Conservation (phyloP, 2,113 vertebrate genomes). For the Oenanthe melanoleuca region DNA sequence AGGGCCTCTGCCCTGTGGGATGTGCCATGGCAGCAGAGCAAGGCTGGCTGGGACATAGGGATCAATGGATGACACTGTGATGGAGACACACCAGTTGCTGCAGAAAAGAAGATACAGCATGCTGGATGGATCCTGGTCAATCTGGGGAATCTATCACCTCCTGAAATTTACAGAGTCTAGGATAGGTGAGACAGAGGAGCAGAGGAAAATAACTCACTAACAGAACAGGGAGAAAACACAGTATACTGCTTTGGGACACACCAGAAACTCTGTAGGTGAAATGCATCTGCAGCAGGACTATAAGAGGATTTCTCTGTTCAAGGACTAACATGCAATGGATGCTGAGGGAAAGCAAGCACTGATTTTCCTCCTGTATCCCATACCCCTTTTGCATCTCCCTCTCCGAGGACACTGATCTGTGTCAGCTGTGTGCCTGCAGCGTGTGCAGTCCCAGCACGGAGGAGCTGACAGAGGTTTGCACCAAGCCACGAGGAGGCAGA, state of each 20-base stretch:
- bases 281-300: neutral
- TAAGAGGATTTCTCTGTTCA: neutral
- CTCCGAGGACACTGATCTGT: neutral
- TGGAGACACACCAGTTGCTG: neutral
- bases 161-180: neutral
- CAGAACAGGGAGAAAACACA: neutral
- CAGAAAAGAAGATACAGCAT: neutral
- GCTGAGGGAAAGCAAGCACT: neutral
- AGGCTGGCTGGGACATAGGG: neutral
- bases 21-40: neutral
- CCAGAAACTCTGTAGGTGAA: neutral
- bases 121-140: neutral
- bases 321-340: neutral
- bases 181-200: neutral
- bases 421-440: neutral
- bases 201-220: neutral
- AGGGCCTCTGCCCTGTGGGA: neutral
- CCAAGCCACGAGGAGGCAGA: neutral
- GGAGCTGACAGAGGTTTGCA: neutral
- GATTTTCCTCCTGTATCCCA: neutral
- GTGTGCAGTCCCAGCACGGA: neutral
- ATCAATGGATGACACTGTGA: fast-evolving
- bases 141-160: neutral
- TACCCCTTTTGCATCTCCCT: neutral
- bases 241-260: neutral